Evolutionary conservation across 2,888 invertebrate species (phyloP).

Genomic region (Bellardia pandia): DNA sequence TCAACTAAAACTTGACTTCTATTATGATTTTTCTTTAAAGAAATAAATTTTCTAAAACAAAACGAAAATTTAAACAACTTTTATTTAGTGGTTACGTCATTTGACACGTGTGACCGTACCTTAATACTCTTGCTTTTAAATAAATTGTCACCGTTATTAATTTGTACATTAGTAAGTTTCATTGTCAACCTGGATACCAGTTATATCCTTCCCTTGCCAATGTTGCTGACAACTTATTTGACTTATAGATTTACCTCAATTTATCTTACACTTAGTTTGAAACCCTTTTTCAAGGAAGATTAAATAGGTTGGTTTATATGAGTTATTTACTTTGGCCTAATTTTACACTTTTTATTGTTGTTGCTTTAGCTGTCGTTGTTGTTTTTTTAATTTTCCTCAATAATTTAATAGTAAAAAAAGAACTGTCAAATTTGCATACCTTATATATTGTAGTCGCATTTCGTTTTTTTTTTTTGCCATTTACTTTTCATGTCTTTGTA

Average conservation of each 20-base stretch:
- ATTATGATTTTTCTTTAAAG: too few species aligned
- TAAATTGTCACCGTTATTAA: neutral
- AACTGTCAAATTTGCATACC: neutral
- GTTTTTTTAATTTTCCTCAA: neutral
- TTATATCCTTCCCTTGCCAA: neutral
- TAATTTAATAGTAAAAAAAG: neutral
- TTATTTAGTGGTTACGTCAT: too few species aligned
- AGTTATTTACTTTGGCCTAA: neutral
- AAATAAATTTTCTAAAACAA: too few species aligned
- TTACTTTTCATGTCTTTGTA: slow-evolving; percentile 16
- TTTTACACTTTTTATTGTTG: neutral
- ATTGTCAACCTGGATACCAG: neutral
- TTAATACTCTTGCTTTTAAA: neutral
- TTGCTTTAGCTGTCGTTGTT: neutral
- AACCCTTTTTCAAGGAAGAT: neutral
- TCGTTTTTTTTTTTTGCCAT: neutral
- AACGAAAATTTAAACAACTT: too few species aligned
- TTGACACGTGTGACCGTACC: too few species aligned
- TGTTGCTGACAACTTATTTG: neutral
- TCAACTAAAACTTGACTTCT: too few species aligned
- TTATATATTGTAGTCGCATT: neutral
- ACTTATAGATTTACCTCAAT: slow-evolving; percentile 1
- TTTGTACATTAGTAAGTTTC: slow-evolving; percentile 2
- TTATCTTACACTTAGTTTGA: neutral
- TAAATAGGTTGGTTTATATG: neutral